Base-by-base conservation (phyloP, 2,797 vertebrate genomes). In the Limosa lapponica region DNA sequence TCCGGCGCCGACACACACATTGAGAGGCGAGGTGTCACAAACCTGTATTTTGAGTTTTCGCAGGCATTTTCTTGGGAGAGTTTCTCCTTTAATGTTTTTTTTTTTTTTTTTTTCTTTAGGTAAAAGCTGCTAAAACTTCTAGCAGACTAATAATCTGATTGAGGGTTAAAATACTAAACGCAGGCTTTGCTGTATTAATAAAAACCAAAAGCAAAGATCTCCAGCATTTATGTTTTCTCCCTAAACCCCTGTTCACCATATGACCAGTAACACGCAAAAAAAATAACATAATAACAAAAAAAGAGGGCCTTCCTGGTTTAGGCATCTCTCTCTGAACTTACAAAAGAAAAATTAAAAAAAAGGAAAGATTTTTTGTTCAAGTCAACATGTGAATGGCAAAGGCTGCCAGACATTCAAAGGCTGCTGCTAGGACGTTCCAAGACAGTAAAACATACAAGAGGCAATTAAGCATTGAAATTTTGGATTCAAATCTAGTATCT, bases 11-110 rank as follows among this genome's bases (percentile, higher is more conserved):
- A 30, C 0, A 2, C 4, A 5, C 59, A 5, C 52, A 12, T 8
- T 0, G 0, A 71, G 65, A 41, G 11, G 27, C 0, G 0, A 39
- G 13, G 43, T 10, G 20, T 43, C 61, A 74, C 55, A 59, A 77
- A 61, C 0, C 3, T 0, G 1, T 24, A 5, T 28, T 82, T 77
- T 17, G 66, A 34, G 37, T 30, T 86, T 89, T 64, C 12, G 17
- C 71, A 36, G 65, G 65, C 22, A 23, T 67, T 88, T 89, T 66
- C 55, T 46, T 49, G 62, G 59, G 16, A 61, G n/a, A 48, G 12
- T 57, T 90, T 85, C 41, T 72, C 58, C 54, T 84, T 71, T 24
- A 22, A 4, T 20, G 13, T 4, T 11, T 27, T 52, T 16, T 54
- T 16, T n/a, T 34, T 41, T 65, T 64, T 77, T 37, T 10, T 24